A percentile compares a stretch with the other conserved stretches of the same genome.
phyloP scores from a whole-genome alignment of 2,888 invertebrate species.

The Andrena marginata region DNA sequence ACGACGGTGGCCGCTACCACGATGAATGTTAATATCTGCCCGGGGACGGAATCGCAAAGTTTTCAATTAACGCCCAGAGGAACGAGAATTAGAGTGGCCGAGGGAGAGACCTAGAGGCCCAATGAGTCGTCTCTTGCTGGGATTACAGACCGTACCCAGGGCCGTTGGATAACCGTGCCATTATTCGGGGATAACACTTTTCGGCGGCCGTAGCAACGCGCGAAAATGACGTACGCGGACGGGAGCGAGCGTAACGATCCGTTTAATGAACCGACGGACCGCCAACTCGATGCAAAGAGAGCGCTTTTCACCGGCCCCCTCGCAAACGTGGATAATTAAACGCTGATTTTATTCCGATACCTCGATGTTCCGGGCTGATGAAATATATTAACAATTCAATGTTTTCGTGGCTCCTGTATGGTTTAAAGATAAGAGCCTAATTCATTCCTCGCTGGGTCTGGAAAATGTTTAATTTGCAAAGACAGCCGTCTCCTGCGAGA shows the following conservation, averaged over 20 bases:
- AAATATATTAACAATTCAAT: too few relatives aligned
- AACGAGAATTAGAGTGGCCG: constrained; percentile 62
- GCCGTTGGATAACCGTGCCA: constrained; percentile 35
- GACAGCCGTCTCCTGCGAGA: neutral
- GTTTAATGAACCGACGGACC: constrained; percentile 31
- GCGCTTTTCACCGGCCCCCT: too few relatives aligned
- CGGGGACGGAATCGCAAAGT: constrained; percentile 65
- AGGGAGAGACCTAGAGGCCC: constrained; percentile 34
- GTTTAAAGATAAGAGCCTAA: too few relatives aligned
- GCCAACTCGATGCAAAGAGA: neutral
- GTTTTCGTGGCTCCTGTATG: too few relatives aligned
- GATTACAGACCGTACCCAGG: constrained; percentile 49
- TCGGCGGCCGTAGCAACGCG: neutral
- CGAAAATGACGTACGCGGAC: constrained; percentile 21
- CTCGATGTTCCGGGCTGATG: too few relatives aligned
- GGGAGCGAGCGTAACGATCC: constrained; percentile 10
- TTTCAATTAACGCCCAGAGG: constrained; percentile 70
- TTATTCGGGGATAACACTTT: constrained; percentile 61
- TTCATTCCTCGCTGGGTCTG: too few relatives aligned
- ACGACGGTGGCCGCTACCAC: constrained; percentile 45
- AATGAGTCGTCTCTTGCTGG: constrained; percentile 58
- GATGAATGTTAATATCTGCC: constrained; percentile 71
- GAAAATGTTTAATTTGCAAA: neutral
- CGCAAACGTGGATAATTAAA: neutral
- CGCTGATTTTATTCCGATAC: neutral